Conservation (phyloP, 1,140 invertebrate genomes). For the Pteromalus puparum region DNA sequence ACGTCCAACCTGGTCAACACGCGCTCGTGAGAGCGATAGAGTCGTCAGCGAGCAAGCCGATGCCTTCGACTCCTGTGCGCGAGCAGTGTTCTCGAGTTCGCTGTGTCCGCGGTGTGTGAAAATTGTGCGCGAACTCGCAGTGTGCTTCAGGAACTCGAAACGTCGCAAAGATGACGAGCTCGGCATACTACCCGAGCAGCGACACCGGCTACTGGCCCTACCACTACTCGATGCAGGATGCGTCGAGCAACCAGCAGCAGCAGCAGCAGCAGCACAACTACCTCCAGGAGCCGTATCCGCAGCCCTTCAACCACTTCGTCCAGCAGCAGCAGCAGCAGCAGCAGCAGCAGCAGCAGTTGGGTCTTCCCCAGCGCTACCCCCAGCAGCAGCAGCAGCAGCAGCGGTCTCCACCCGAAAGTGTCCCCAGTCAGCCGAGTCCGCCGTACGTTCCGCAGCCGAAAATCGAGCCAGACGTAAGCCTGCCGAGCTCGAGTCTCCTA, state of each 20-base stretch:
- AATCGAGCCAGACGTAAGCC: slow-evolving; percentile 24
- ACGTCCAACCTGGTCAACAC: slow-evolving; percentile 41
- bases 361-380: background rate
- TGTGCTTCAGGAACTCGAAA: too few relatives aligned
- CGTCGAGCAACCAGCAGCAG: background rate
- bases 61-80: background rate
- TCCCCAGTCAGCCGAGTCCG: background rate
- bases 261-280: background rate
- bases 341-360: background rate
- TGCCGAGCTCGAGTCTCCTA: slow-evolving; percentile 55
- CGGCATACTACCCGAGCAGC: slow-evolving; percentile 54
- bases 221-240: slow-evolving; percentile 38
- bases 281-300: slow-evolving; percentile 4
- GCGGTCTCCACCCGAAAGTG: background rate
- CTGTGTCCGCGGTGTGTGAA: background rate
- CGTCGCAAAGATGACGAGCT: slow-evolving; percentile 56
- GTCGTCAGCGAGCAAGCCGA: background rate
- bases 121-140: background rate
- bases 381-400: background rate
- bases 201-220: slow-evolving; percentile 61
- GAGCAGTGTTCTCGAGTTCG: background rate
- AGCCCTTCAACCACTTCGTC: background rate
- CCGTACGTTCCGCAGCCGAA: slow-evolving; percentile 3
- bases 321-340: background rate
- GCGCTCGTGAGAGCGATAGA: slow-evolving; percentile 3